Base-by-base conservation (phyloP, 2,113 vertebrate genomes). In the Rousettus leschenaultii region DNA sequence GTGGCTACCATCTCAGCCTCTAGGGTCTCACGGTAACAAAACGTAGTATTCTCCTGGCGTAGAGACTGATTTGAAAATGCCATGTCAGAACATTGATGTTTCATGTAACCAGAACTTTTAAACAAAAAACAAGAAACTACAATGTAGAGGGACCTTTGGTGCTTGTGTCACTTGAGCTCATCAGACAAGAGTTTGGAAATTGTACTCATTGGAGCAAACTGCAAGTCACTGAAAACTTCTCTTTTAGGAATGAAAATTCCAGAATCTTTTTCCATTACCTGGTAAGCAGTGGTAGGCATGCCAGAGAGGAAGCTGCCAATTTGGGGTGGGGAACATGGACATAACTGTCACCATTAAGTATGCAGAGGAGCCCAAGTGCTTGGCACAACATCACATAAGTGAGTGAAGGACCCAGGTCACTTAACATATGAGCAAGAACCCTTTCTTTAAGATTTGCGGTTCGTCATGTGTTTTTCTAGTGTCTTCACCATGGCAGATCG, bases 241-340 rank as follows among this genome's bases (percentile, higher is more conserved):
- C 21, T n/a, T 74, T 89, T 95, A 95, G 93, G 57, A 84, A 65
- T 93, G 85, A 74, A 95, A 86, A 79, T 53, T 83, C 38, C 77
- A 92, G 90, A 87, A 82, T 30, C 77, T 78, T 77, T 75, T 78
- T 51, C 55, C 78, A 74, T 40, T 92, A 59, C 78, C 86, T 95
- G 91, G 87, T 95, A 95, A 95, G 88, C 70, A 89, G 13, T 45
- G 5, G 3, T 43, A 65, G 71, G n/a, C 57, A 59, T 74, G 78
- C 13, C n/a, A 51, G 65, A 80, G 45, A 70, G 82, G 38, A 71
- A 73, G 22, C 40, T 73, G 66, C 61, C 73, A 48, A 6, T 53
- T 19, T 48, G 74, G 57, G 51, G 26, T 5, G 9, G 8, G 57
- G 26, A 10, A 2, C 6, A 19, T 3, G 30, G 53, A 71, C 53